Conservation (phyloP, 2,888 invertebrate species). For the Calliphora vomitoria region DNA sequence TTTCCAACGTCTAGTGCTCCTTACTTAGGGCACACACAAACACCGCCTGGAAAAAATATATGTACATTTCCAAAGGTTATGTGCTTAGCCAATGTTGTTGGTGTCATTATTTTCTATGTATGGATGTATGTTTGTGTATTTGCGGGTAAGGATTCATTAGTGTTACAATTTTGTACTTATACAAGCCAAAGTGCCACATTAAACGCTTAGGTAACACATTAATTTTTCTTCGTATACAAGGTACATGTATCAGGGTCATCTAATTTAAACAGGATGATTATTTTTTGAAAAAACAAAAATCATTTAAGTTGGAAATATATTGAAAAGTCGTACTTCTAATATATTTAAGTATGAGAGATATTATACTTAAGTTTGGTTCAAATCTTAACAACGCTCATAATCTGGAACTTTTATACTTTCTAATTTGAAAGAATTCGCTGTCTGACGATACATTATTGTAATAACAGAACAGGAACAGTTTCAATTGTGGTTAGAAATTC, state of each 20-base stretch:
- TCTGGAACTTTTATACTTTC: too few species aligned
- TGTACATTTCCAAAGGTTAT: neutral
- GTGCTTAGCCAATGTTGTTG: neutral
- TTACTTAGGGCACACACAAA: neutral
- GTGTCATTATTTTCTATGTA: neutral
- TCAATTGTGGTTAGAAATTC: too few species aligned
- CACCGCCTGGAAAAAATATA: neutral
- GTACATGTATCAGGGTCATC: neutral
- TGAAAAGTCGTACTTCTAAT: too few species aligned
- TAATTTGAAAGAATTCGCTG: too few species aligned
- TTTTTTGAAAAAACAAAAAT: neutral
- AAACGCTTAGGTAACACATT: slow-evolving; percentile 25
- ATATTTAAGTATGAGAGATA: too few species aligned
- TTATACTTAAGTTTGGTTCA: too few species aligned
- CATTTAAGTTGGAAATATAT: too few species aligned
- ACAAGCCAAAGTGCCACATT: slow-evolving; percentile 41
- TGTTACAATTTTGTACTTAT: slow-evolving; percentile 12
- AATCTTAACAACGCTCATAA: too few species aligned
- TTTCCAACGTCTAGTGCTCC: neutral
- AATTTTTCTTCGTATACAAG: neutral
- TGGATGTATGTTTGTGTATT: neutral
- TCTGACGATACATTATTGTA: too few species aligned
- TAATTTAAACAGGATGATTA: neutral
- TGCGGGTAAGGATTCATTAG: neutral
- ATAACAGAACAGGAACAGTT: too few species aligned